Evolutionary conservation across 2,113 vertebrate genomes (phyloP), one percentile per base, ranked within the genome.

Genomic region (Amblyornis subalaris): DNA sequence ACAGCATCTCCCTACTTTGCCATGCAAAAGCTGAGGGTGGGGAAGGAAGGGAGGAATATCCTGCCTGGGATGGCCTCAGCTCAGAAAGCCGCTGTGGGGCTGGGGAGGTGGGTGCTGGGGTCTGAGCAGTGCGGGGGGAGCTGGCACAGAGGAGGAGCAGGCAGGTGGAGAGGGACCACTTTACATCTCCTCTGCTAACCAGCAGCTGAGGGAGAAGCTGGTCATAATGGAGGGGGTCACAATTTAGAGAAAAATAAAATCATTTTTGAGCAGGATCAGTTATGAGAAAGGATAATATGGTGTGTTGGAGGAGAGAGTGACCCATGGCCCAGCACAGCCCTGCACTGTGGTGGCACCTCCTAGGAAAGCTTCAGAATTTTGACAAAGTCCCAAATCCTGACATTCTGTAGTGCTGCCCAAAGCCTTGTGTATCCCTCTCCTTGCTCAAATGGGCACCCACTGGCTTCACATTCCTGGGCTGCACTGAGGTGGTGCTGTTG

Each of bases 381-480:
- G 40, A 44, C 5, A 62, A 69, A 85, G 15, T 44, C 28, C 24
- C 48, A 67, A 2, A 58, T 38, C 33, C 19, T 40, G 64, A 42
- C 20, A 31, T 44, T 29, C 10, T 47, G 14, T 48, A 15, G 20
- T 4, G 12, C 7, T 77, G 23, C 18, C 12, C 17, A 19, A 47
- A 48, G 10, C 10, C 4, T 35, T 85, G 17, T 36, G 26, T 9
- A 12, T 10, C 14, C 64, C 53, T 4, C 6, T 62, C 12, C 23
- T 62, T 2, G 0, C 67, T 60, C 35, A 20, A 12, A 31, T 14
- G 45, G 64, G 44, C 12, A 74, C 51, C 58, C n/a, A 7, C 7
- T 8, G 19, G 2, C 0, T 0, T 58, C 40, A 6, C 1, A 2
- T 22, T 65, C 19, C 54, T 26, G 19, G 29, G 19, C 21, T 83